Conservation (phyloP, 2,888 invertebrate genomes). For the Oligia fasciuncula region DNA sequence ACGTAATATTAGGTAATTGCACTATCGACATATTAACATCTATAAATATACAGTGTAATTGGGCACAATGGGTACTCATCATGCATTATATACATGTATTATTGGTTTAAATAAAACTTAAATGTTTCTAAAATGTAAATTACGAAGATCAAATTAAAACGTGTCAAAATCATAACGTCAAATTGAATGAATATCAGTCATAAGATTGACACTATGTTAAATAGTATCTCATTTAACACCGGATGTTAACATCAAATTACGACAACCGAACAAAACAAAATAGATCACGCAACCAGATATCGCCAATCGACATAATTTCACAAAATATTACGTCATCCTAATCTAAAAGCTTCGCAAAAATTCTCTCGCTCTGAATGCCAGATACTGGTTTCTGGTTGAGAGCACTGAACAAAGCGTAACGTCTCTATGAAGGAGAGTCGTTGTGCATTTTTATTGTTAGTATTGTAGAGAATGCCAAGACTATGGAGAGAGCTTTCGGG, state of each 20-base stretch:
- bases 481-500: constrained; percentile 49
- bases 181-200: not conserved
- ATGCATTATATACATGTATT: not conserved
- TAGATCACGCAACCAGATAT: not conserved
- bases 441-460: constrained; percentile 66
- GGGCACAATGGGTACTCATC: not conserved
- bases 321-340: constrained; percentile 16
- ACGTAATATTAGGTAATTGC: not conserved
- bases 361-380: constrained; percentile 46
- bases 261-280: constrained; percentile 13
- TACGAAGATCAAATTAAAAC: not conserved
- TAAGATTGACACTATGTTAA: not conserved
- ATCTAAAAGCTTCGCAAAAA: constrained; percentile 39
- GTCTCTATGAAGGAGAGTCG: constrained; percentile 60
- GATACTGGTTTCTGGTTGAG: constrained; percentile 53
- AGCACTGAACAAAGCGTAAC: constrained; percentile 58
- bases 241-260: constrained; percentile 2
- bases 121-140: not conserved
- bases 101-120: not conserved
- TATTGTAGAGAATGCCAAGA: constrained; percentile 56
- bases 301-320: constrained; percentile 22
- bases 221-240: not conserved
- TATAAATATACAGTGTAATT: not conserved
- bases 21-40: too few species aligned
- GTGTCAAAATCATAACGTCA: not conserved